phyloP scores from a whole-genome alignment of 2,113 vertebrate genomes.

The Rhodinocichla rosea region DNA sequence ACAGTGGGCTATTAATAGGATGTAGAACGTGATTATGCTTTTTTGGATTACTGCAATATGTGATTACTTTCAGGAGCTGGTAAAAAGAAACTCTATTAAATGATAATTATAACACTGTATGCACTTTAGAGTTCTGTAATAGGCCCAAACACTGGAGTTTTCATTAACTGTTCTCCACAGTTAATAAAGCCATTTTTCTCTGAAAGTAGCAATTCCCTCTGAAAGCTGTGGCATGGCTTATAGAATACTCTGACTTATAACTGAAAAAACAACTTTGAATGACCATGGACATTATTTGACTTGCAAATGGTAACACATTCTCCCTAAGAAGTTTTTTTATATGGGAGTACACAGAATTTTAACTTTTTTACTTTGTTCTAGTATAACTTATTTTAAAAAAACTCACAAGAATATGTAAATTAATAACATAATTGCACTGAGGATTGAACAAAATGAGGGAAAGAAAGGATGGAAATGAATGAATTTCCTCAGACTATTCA shows the following conservation, averaged over 20 bases:
- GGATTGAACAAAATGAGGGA: background rate
- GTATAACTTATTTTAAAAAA: background rate
- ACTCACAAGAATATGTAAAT: background rate
- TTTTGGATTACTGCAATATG: conserved; percentile 72
- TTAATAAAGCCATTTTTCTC: conserved; percentile 74
- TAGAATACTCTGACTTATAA: background rate
- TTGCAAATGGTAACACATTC: background rate
- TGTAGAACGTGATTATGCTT: conserved; percentile 69
- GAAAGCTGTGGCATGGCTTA: background rate
- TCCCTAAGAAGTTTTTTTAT: background rate
- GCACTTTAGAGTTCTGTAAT: conserved; percentile 73
- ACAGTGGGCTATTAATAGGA: conserved; percentile 74
- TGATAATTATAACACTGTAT: conserved; percentile 70
- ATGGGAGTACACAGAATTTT: background rate
- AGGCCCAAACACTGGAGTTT: conserved; percentile 68
- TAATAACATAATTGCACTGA: background rate
- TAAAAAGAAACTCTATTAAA: conserved; percentile 76
- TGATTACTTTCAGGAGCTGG: conserved; percentile 76
- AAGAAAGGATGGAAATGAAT: background rate
- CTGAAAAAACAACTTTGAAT: background rate
- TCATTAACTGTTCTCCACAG: conserved; percentile 71
- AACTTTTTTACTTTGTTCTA: background rate
- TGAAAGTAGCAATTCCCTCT: conserved; percentile 59
- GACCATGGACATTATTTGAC: background rate
- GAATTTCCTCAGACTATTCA: background rate